Evolutionary conservation across 2,113 vertebrate genomes (phyloP).

Genomic region (Pardalotus punctatus): DNA sequence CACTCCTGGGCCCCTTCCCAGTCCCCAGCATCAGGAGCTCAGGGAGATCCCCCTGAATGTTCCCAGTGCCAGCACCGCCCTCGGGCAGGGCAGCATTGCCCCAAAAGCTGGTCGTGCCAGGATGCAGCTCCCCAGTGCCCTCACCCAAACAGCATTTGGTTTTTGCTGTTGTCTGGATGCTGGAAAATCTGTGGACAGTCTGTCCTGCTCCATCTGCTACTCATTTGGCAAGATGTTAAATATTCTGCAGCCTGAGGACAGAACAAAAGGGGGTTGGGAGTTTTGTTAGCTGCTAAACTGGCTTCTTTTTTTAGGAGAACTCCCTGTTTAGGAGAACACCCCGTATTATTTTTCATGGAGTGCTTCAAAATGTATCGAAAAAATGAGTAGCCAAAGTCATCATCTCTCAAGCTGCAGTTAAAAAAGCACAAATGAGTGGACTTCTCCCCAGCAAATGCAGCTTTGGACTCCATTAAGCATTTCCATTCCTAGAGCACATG

Average conservation of each 20-base stretch:
- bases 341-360: background rate
- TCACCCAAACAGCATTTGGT: background rate
- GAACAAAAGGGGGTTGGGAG: background rate
- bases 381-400: background rate
- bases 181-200: background rate
- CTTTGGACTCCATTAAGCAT: background rate
- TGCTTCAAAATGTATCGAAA: background rate
- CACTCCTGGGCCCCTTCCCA: background rate
- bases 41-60: background rate
- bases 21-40: background rate
- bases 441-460: background rate
- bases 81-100: background rate
- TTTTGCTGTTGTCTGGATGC: background rate
- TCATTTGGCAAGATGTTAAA: background rate
- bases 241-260: background rate
- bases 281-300: background rate
- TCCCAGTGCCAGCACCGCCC: background rate
- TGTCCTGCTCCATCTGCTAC: slow-evolving; percentile 36
- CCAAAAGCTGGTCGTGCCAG: background rate
- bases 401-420: background rate
- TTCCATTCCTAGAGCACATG: background rate
- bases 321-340: background rate
- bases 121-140: background rate
- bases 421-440: background rate
- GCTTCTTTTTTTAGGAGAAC: background rate